A percentile compares a stretch with the other conserved stretches of the same genome.
These are phyloP conservation scores for Leucosticte australis DNA, from an alignment of 2,113 vertebrate species.

Conservation along the genomic window DNA sequence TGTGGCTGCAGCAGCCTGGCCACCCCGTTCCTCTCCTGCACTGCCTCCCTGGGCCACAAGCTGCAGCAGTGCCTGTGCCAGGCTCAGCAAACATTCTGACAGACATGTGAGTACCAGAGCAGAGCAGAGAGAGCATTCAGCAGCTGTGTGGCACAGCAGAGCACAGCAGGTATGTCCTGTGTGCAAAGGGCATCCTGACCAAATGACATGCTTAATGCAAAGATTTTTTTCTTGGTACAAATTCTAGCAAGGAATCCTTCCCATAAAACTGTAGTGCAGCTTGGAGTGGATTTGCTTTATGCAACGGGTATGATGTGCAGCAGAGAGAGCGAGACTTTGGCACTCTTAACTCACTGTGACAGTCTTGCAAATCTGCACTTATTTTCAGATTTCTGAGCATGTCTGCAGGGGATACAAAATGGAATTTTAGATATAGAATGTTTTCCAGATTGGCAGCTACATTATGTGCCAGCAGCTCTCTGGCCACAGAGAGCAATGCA, in stretches of 20 bases:
- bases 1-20: not conserved
- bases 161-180: not conserved
- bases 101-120: not conserved
- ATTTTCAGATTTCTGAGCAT: not conserved
- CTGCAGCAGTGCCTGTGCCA: not conserved
- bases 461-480: not conserved
- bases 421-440: not conserved
- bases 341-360: not conserved
- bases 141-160: not conserved
- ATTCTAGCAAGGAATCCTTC: not conserved
- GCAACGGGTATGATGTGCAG: fast-evolving
- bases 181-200: not conserved
- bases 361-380: not conserved
- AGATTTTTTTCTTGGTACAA: not conserved
- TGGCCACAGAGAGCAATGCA: not conserved
- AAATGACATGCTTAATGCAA: not conserved
- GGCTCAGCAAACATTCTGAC: not conserved
- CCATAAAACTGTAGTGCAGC: not conserved
- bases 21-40: not conserved
- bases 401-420: not conserved
- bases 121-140: not conserved
- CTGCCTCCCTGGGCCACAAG: not conserved
- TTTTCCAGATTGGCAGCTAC: not conserved
- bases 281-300: not conserved
- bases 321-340: not conserved